Conservation (phyloP, 2,888 invertebrate species). For the Noctua fimbriata region DNA sequence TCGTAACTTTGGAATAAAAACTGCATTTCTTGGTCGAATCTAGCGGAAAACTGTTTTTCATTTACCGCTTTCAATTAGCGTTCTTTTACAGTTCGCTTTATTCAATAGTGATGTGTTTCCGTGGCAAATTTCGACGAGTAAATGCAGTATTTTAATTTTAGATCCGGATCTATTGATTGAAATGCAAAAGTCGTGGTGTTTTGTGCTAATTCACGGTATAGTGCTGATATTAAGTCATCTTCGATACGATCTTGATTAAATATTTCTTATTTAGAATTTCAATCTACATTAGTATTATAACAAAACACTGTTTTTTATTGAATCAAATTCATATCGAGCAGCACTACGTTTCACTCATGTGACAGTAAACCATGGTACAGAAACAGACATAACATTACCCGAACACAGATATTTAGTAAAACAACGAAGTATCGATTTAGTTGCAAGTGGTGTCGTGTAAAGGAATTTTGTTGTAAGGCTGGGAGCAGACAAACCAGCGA, state of each 20-base stretch:
- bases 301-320: not conserved
- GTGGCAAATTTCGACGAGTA: slow-evolving; percentile 37
- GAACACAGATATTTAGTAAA: slow-evolving; percentile 63
- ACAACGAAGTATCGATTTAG: slow-evolving; percentile 73
- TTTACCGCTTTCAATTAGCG: slow-evolving; percentile 36
- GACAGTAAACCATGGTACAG: slow-evolving; percentile 70
- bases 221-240: slow-evolving; percentile 44
- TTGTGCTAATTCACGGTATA: slow-evolving; percentile 50
- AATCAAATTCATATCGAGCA: slow-evolving; percentile 31
- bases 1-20: slow-evolving; percentile 49
- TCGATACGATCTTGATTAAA: slow-evolving; percentile 17
- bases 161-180: slow-evolving; percentile 29
- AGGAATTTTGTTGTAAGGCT: slow-evolving; percentile 43
- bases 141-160: slow-evolving; percentile 49
- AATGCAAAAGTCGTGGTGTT: slow-evolving; percentile 36
- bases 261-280: not conserved
- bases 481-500: slow-evolving; percentile 20
- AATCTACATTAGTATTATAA: not conserved
- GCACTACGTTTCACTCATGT: slow-evolving; percentile 31
- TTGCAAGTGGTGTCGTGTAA: slow-evolving; percentile 69
- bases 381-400: slow-evolving; percentile 58
- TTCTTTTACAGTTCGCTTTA: slow-evolving; percentile 30
- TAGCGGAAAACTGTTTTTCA: slow-evolving; percentile 35
- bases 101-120: slow-evolving; percentile 27
- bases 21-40: slow-evolving; percentile 58